These are phyloP conservation scores for Notodonta ziczac DNA, from an alignment of 2,888 invertebrate species.

Conservation along the genomic window DNA sequence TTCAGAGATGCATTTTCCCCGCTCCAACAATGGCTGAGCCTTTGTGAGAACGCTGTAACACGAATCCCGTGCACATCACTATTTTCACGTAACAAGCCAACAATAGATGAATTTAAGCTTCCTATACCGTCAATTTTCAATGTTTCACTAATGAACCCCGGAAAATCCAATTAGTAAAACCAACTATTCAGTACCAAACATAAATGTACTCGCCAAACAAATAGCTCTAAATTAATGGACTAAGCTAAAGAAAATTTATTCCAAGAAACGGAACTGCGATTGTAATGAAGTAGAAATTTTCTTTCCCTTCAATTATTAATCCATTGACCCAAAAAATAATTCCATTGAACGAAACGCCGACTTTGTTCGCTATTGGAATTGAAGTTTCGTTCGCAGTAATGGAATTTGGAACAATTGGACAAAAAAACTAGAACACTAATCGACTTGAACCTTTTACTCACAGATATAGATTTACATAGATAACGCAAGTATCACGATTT, in stretches of 20 bases:
- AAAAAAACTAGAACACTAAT: constrained; percentile 15
- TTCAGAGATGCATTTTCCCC: constrained; percentile 73
- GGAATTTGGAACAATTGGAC: constrained; percentile 15
- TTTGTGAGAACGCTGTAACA: constrained; percentile 60
- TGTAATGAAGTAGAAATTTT: constrained; percentile 1
- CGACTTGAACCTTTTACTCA: constrained; percentile 9
- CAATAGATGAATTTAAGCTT: constrained; percentile 32
- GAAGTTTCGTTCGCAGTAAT: constrained; percentile 1
- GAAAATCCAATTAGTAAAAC: constrained; percentile 23
- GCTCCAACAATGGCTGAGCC: constrained; percentile 52
- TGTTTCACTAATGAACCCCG: constrained; percentile 22
- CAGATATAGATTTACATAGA: too few relatives aligned
- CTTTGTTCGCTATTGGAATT: constrained; percentile 6
- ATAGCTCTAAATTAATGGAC: constrained; percentile 10
- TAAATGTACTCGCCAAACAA: background rate
- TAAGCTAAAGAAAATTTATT: background rate
- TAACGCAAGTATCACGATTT: too few relatives aligned
- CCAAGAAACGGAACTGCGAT: background rate
- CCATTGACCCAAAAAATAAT: constrained; percentile 7
- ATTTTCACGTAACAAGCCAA: constrained; percentile 49
- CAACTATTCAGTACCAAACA: constrained; percentile 15
- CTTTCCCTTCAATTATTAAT: constrained; percentile 4
- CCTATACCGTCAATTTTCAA: constrained; percentile 13
- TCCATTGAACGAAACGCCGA: constrained; percentile 10
- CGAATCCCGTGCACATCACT: constrained; percentile 57